Conservation (phyloP, 2,113 vertebrate species). For the rabbit (Oryctolagus cuniculus) region DNA sequence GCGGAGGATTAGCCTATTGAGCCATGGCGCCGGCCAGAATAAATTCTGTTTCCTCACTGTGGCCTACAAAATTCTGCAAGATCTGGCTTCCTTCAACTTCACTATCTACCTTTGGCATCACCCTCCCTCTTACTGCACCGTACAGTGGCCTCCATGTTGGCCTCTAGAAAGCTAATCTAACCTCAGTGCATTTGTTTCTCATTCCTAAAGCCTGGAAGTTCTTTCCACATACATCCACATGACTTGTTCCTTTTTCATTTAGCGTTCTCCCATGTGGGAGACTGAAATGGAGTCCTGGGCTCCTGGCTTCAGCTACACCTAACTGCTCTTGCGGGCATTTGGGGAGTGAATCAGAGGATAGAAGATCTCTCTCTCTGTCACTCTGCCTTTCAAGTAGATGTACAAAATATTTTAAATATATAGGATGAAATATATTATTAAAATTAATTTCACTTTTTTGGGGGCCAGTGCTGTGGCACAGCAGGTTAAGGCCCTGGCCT, state of each 20-base stretch:
- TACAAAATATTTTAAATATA: slow-evolving; percentile 12
- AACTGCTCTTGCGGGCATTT: too few relatives aligned
- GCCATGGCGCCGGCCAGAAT: not conserved
- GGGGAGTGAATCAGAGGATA: too few relatives aligned
- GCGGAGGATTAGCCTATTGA: too few relatives aligned
- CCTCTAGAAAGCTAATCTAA: not conserved
- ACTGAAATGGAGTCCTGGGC: too few relatives aligned
- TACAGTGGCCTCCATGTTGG: not conserved
- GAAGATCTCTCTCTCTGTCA: too few relatives aligned
- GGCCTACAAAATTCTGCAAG: not conserved
- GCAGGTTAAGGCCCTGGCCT: too few relatives aligned
- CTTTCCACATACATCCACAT: not conserved
- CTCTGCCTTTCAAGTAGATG: too few relatives aligned
- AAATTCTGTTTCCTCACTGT: slow-evolving; percentile 13
- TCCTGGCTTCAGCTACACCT: too few relatives aligned
- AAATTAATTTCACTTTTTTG: not conserved
- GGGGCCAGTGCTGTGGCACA: too few relatives aligned
- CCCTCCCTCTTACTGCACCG: not conserved
- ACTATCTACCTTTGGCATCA: not conserved
- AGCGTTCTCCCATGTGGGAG: too few relatives aligned
- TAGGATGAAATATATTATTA: slow-evolving; percentile 38
- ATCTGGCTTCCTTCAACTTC: not conserved
- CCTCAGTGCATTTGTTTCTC: not conserved
- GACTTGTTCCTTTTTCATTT: not conserved
- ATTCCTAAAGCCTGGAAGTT: not conserved